phyloP scores from a whole-genome alignment of 2,888 invertebrate genomes.

The Deilephila porcellus region DNA sequence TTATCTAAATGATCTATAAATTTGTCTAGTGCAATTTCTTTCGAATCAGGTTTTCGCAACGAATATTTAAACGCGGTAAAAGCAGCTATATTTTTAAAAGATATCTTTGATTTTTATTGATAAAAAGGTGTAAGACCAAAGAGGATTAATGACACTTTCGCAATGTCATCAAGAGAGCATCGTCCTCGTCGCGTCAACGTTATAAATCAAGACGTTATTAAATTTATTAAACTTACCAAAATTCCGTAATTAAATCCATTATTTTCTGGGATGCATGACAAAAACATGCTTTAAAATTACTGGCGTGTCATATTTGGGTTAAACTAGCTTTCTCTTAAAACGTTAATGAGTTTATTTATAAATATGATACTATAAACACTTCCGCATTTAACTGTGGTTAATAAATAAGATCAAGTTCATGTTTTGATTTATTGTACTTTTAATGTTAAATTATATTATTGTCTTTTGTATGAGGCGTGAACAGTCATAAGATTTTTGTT shows the following conservation, averaged over 20 bases:
- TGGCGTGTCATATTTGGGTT: background rate
- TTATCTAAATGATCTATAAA: too few species aligned
- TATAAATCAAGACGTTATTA: background rate
- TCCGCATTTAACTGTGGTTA: background rate
- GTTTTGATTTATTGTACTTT: background rate
- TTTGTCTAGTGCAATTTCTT: too few species aligned
- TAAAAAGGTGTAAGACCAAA: too few species aligned
- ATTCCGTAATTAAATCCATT: slow-evolving; percentile 8
- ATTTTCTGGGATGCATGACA: background rate
- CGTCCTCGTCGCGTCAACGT: background rate
- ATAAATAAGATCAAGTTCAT: slow-evolving; percentile 4
- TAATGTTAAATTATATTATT: background rate
- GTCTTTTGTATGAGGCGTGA: background rate
- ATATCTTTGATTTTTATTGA: too few species aligned
- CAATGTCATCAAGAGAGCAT: background rate
- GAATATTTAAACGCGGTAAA: too few species aligned
- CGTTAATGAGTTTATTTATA: slow-evolving; percentile 8
- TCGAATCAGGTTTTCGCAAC: too few species aligned
- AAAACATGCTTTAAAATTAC: slow-evolving; percentile 2
- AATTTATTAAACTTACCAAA: background rate
- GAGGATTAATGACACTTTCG: too few species aligned
- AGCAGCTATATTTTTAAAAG: too few species aligned
- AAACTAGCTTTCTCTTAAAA: background rate
- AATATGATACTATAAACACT: background rate
- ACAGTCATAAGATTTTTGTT: too few species aligned